phyloP scores from a whole-genome alignment of 2,888 invertebrate species.

The Adelognathus sp. region DNA sequence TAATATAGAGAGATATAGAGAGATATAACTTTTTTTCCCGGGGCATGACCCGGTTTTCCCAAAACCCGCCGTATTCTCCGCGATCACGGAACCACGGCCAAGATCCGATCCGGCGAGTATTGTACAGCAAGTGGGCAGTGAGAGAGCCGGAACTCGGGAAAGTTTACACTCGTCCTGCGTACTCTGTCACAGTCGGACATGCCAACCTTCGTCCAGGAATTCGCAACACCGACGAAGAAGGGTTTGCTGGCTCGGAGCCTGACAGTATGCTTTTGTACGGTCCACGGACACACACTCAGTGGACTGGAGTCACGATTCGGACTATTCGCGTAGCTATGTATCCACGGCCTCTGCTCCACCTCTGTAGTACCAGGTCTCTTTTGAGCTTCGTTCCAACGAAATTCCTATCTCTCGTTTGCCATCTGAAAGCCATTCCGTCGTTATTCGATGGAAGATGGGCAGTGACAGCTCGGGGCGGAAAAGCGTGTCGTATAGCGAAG shows the following conservation, averaged over 20 bases:
- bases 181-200: neutral
- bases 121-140: neutral
- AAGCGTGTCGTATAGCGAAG: slow-evolving; percentile 8
- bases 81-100: slow-evolving; percentile 4
- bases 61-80: slow-evolving; percentile 36
- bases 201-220: neutral
- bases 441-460: slow-evolving; percentile 13
- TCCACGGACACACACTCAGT: neutral
- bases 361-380: neutral
- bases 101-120: slow-evolving; percentile 4
- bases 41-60: slow-evolving; percentile 53
- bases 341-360: neutral
- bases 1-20: no score
- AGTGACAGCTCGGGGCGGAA: neutral
- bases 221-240: neutral
- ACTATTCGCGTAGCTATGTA: slow-evolving; percentile 10
- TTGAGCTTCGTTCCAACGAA: slow-evolving; percentile 29
- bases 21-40: no score
- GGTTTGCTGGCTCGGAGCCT: slow-evolving; percentile 6
- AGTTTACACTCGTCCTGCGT: neutral
- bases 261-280: neutral
- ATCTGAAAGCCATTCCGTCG: slow-evolving; percentile 46
- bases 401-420: slow-evolving; percentile 40
- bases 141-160: slow-evolving; percentile 10
- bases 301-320: neutral